phyloP scores from a whole-genome alignment of 2,888 invertebrate species.

The Mesoligia furuncula region DNA sequence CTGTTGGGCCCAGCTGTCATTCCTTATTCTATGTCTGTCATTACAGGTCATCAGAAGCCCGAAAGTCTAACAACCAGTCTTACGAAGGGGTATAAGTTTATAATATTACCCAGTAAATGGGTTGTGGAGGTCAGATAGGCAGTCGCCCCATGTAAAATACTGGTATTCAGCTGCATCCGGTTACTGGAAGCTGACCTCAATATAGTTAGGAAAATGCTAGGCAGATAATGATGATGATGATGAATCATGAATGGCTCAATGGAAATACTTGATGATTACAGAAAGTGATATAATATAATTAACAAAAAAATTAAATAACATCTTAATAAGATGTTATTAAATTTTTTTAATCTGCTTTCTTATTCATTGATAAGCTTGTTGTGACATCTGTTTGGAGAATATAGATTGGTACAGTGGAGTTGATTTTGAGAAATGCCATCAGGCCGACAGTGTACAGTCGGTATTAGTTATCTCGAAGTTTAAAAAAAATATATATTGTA shows the following conservation, averaged over 20 bases:
- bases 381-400: background rate
- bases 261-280: background rate
- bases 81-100: background rate
- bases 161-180: no score
- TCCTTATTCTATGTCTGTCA: no score
- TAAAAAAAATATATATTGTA: background rate
- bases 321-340: no score
- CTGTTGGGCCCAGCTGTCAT: no score
- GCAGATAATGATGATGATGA: background rate
- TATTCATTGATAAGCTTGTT: background rate
- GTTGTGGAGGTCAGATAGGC: background rate
- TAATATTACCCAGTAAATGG: background rate
- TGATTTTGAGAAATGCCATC: background rate
- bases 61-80: background rate
- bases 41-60: background rate
- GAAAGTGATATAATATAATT: background rate
- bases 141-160: no score
- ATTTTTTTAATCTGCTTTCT: background rate
- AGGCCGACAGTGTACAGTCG: background rate
- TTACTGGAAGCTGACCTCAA: no score
- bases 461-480: background rate
- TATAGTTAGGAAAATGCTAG: background rate
- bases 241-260: background rate
- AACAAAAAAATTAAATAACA: no score
- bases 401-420: background rate